Base-by-base conservation (phyloP, 2,113 vertebrate species). In the Malurus elegans region DNA sequence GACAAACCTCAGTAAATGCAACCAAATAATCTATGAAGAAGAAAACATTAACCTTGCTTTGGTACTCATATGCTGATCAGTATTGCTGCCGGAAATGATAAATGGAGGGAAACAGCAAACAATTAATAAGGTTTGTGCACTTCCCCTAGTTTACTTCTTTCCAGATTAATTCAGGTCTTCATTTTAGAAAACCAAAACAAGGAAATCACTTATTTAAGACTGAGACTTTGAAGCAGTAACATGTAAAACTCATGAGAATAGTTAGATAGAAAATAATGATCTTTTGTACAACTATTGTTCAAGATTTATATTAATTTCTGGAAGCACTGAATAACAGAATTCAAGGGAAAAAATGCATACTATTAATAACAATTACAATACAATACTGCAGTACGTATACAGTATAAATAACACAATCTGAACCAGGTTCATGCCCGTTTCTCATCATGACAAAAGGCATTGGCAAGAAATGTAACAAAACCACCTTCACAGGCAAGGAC, bases 181-280 rank as follows among this genome's bases (percentile, higher is more conserved):
- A 82, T 82, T 91, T 85, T 8, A 87, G 56, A 78, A 81, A 89
- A 94, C 88, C 29, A 96, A 96, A 90, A 54, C 61, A 47, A 54
- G 83, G 86, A 89, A 92, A 92, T 85, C n/a, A 84, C 23, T 31
- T 64, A 66, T 18, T 89, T 70, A 85, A 90, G 51, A 67, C 13
- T 3, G 19, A 38, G 57, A 57, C 57, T 84, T 61, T 44, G 28
- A 54, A 71, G 42, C n/a, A 62, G 26, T 42, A 57, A 70, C 29
- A 86, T 5, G 12, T 28, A 91, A 48, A 65, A 56, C 16, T 66
- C 83, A 70, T 0, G 0, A 25, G n/a, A 94, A 71, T 5, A 65
- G 17, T 47, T 64, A 42, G 23, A 86, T 74, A 72, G 66, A 64
- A 90, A 82, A 64, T 20, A 56, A 90, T 24, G 24, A 61, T 38